Conservation (phyloP, 2,797 vertebrate species). For the Falco rusticolus region DNA sequence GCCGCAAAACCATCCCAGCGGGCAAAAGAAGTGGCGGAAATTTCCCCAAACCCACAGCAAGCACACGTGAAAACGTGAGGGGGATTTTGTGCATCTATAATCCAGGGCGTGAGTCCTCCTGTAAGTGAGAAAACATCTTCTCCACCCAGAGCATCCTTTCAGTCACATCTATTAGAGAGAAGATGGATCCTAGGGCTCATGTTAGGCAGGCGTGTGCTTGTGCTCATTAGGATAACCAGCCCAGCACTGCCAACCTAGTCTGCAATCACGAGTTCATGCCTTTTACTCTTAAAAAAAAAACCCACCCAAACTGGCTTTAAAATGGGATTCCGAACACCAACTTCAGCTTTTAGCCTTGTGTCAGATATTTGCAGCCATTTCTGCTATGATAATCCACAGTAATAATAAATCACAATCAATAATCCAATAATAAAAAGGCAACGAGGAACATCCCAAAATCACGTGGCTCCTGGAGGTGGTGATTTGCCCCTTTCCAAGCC, state of each 20-base stretch:
- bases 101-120: neutral
- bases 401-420: neutral
- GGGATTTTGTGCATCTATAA: neutral
- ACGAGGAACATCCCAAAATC: rapidly evolving
- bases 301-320: neutral
- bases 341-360: neutral
- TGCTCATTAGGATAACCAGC: neutral
- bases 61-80: slow-evolving; percentile 15
- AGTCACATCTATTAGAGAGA: rapidly evolving
- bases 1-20: neutral
- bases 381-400: neutral
- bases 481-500: neutral
- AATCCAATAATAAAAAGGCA: neutral
- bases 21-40: neutral
- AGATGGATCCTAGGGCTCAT: neutral
- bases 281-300: neutral
- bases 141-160: rapidly evolving
- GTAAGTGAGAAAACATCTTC: neutral
- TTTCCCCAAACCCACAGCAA: neutral
- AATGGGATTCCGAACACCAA: neutral
- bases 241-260: rapidly evolving
- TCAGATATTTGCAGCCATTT: neutral
- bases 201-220: neutral
- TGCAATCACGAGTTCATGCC: neutral
- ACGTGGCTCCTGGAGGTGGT: neutral